Evolutionary conservation across 2,797 vertebrate genomes (phyloP).

Genomic region (Liparis tanakae): DNA sequence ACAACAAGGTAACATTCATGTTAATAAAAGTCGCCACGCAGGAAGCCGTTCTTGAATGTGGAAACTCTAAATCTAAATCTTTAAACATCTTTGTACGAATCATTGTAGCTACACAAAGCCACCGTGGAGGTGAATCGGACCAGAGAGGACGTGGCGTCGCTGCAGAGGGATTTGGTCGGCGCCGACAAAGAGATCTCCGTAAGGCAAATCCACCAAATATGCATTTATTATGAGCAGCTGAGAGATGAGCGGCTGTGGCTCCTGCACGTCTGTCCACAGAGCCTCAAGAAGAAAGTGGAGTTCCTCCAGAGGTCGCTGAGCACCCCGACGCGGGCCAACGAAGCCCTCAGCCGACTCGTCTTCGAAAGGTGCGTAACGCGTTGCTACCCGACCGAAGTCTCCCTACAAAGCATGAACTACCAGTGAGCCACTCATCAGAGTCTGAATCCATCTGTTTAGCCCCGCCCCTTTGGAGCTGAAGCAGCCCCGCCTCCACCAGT

Average conservation of each 20-base stretch:
- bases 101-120: constrained; percentile 86
- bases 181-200: constrained; percentile 94
- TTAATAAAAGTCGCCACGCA: not conserved
- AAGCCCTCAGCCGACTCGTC: constrained; percentile 89
- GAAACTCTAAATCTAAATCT: not conserved
- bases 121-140: constrained; percentile 80
- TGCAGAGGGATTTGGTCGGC: constrained; percentile 89
- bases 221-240: not conserved
- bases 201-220: constrained; percentile 32
- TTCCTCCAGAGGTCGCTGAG: constrained; percentile 94
- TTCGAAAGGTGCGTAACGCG: constrained; percentile 87
- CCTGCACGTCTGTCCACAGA: constrained; percentile 74
- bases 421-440: not conserved
- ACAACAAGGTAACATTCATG: constrained; percentile 86
- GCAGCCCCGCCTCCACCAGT: constrained; percentile 83
- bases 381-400: not conserved
- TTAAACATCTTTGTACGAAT: not conserved
- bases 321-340: constrained; percentile 88
- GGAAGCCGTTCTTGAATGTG: accelerated
- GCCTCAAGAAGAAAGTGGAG: constrained; percentile 93
- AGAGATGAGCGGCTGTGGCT: not conserved
- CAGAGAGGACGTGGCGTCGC: constrained; percentile 87
- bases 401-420: not conserved
- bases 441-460: constrained; percentile 71
- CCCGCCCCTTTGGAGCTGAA: constrained; percentile 88